A percentile compares a stretch with the other conserved stretches of the same genome.
Conservation (phyloP, 2,888 invertebrate genomes). For the Adineta ricciae region DNA sequence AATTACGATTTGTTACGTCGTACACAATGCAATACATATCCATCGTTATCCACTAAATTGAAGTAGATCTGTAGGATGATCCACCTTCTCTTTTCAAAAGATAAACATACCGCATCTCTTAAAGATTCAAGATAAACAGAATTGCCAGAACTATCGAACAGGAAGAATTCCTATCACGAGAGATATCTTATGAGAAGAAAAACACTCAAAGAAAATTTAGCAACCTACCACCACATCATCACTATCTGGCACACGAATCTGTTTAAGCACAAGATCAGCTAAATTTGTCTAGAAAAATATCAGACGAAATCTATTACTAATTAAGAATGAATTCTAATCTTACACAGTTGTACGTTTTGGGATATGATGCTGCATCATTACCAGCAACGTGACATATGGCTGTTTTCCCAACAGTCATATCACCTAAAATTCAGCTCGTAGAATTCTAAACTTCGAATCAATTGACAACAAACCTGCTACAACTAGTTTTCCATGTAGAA, state of each 20-base stretch:
- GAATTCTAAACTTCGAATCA: background rate
- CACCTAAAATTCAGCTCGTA: background rate
- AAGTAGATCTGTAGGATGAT: background rate
- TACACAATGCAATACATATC: conserved; percentile 31
- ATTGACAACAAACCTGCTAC: background rate
- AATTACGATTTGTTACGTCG: conserved; percentile 28
- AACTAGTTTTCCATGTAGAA: conserved; percentile 20
- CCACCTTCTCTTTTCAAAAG: too few species aligned
- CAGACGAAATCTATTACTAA: too few species aligned
- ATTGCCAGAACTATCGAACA: conserved; percentile 31
- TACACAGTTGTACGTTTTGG: conserved; percentile 28
- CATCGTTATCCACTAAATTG: conserved; percentile 26
- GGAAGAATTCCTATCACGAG: conserved; percentile 21
- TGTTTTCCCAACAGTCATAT: conserved; percentile 28
- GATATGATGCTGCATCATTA: conserved; percentile 26
- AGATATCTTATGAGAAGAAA: too few species aligned
- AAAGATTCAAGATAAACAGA: conserved; percentile 27
- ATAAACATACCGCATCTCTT: conserved; percentile 27
- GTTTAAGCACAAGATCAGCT: conserved; percentile 31
- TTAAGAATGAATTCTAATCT: background rate
- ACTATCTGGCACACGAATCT: conserved; percentile 32
- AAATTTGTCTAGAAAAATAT: conserved; percentile 22
- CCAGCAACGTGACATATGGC: conserved; percentile 30
- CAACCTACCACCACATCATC: conserved; percentile 27
- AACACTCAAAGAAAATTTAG: background rate